Conservation (phyloP, 2,888 invertebrate species). For the Lasioglossum lativentre region DNA sequence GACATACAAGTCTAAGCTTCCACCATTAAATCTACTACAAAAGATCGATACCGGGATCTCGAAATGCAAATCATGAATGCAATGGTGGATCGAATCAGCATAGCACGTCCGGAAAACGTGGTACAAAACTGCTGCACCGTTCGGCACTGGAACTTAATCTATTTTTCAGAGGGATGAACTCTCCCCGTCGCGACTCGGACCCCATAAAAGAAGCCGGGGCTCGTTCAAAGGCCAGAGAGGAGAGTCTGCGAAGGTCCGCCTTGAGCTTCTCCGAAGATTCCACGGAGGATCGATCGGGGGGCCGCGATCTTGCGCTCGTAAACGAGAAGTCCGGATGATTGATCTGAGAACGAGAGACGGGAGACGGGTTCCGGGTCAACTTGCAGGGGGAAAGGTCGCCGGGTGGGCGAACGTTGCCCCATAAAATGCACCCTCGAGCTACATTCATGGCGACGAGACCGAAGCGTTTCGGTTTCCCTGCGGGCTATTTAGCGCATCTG, state of each 20-base stretch:
- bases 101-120: neutral
- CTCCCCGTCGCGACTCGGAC: neutral
- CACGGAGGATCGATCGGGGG: constrained; percentile 16
- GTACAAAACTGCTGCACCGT: neutral
- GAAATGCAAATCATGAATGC: neutral
- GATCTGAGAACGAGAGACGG: constrained; percentile 55
- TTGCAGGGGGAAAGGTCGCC: constrained; percentile 40
- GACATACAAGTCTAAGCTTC: too few relatives aligned
- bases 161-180: neutral
- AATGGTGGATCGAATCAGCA: neutral
- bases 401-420: constrained; percentile 57
- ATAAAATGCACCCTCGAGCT: constrained; percentile 72
- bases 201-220: constrained; percentile 1
- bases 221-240: neutral
- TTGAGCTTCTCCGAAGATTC: neutral
- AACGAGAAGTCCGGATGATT: constrained; percentile 55
- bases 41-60: neutral
- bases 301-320: constrained; percentile 27
- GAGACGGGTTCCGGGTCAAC: constrained; percentile 48
- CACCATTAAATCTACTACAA: too few relatives aligned
- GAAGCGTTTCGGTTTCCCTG: constrained; percentile 76
- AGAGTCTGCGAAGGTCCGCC: neutral
- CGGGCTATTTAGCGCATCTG: constrained; percentile 83
- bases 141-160: neutral
- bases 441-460: constrained; percentile 65